A percentile compares a stretch with the other conserved stretches of the same genome.
These are phyloP conservation scores for Blastobasis lacticolella DNA, from an alignment of 2,888 invertebrate species.

Conservation along the genomic window DNA sequence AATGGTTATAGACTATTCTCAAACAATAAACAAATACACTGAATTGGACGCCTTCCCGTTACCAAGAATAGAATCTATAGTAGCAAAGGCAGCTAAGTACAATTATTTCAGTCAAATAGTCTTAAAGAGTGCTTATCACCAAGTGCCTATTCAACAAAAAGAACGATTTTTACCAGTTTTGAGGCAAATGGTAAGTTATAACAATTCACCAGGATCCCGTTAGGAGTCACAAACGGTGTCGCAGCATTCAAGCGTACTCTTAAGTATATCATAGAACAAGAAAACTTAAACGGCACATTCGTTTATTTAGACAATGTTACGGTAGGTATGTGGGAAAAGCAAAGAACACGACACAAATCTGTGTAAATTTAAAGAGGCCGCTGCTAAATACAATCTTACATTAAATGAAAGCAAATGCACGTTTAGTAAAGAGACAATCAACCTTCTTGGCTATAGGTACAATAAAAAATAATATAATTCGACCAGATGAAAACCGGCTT, in stretches of 20 bases:
- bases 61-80: constrained; percentile 14
- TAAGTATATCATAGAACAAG: constrained; percentile 7
- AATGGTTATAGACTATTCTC: constrained; percentile 20
- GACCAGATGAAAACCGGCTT: constrained; percentile 4
- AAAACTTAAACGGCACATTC: constrained; percentile 9
- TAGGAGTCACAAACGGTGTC: constrained; percentile 7
- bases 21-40: constrained; percentile 19
- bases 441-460: constrained; percentile 11
- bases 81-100: constrained; percentile 6
- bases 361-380: constrained; percentile 4
- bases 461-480: constrained; percentile 10
- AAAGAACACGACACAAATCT: constrained; percentile 12
- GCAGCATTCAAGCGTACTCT: constrained; percentile 9
- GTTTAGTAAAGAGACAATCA: too few species aligned
- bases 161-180: constrained; percentile 2
- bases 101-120: constrained; percentile 2
- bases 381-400: constrained; percentile 8
- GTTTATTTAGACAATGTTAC: constrained; percentile 16
- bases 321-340: constrained; percentile 12
- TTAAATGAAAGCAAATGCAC: too few species aligned
- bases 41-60: constrained; percentile 16
- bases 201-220: constrained; percentile 6
- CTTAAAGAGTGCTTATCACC: constrained; percentile 1
- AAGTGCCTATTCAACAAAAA: constrained; percentile 5
- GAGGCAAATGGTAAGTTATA: constrained; percentile 5